Percentiles rank a stretch among this genome's conserved stretches.
These are phyloP conservation scores for Rhodophaea formosa DNA, from an alignment of 2,888 invertebrate genomes.

Conservation along the genomic window DNA sequence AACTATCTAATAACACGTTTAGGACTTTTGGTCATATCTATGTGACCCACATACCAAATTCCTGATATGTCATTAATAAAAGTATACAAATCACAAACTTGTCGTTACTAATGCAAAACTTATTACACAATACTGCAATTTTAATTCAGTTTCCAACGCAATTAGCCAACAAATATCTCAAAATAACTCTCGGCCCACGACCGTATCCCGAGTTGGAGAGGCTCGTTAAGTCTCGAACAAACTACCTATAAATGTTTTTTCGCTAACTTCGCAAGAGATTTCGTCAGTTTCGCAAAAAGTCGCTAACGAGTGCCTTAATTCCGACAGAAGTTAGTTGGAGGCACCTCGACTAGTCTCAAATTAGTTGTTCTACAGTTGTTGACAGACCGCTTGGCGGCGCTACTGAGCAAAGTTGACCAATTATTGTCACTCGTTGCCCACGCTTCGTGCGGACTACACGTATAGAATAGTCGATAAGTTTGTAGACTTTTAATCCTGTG, in stretches of 20 bases:
- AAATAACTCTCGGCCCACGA: constrained; percentile 10
- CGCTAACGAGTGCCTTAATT: constrained; percentile 72
- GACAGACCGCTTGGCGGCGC: constrained; percentile 32
- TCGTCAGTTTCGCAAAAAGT: constrained; percentile 65
- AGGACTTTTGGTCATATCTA: no score
- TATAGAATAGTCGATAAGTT: constrained; percentile 9
- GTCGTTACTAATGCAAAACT: not conserved
- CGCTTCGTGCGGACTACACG: constrained; percentile 28
- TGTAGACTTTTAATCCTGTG: not conserved
- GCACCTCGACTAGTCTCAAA: constrained; percentile 55
- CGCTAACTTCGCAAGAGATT: constrained; percentile 60
- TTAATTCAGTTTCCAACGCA: not conserved
- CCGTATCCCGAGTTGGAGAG: constrained; percentile 21
- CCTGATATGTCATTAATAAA: no score
- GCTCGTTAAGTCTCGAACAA: constrained; percentile 43
- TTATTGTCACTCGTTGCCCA: constrained; percentile 52
- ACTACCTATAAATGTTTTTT: constrained; percentile 58
- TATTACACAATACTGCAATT: not conserved
- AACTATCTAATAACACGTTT: no score
- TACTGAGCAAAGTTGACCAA: constrained; percentile 54
- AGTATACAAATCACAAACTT: no score
- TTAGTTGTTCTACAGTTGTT: constrained; percentile 40
- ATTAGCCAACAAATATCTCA: constrained; percentile 6
- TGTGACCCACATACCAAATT: no score
- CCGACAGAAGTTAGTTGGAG: constrained; percentile 54